phyloP scores from a whole-genome alignment of 2,888 invertebrate genomes.

The Mesoligia furuncula region DNA sequence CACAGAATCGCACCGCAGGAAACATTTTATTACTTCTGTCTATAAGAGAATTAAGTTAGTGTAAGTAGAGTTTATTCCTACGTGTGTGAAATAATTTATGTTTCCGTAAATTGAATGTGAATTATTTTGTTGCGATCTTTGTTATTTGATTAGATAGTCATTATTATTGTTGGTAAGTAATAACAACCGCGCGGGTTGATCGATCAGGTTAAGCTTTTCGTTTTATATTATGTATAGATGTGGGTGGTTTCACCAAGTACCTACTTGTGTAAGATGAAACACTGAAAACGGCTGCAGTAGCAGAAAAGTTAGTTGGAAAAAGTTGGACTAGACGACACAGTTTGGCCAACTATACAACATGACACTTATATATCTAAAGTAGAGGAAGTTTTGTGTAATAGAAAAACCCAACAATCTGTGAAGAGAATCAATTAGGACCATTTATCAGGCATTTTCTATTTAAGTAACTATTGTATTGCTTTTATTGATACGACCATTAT shows the following conservation, averaged over 20 bases:
- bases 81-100: conserved; percentile 6
- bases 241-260: not conserved
- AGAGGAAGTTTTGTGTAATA: not conserved
- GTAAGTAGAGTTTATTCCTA: conserved; percentile 18
- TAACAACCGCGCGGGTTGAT: too few species aligned
- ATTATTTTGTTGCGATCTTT: not conserved
- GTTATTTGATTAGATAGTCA: not conserved
- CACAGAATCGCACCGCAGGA: too few species aligned
- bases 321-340: not conserved
- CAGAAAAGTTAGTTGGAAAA: not conserved
- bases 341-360: not conserved
- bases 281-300: not conserved
- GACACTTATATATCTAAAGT: not conserved
- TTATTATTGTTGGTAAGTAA: too few species aligned
- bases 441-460: too few species aligned
- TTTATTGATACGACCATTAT: too few species aligned
- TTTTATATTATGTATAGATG: too few species aligned
- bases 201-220: too few species aligned
- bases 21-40: conserved; percentile 16
- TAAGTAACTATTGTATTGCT: too few species aligned
- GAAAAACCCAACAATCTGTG: not conserved
- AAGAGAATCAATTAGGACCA: too few species aligned
- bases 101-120: not conserved
- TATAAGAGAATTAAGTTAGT: conserved; percentile 18
- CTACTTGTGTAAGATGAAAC: too few species aligned